phyloP scores from a whole-genome alignment of 2,888 invertebrate species.

The Drosophila neotestacea region DNA sequence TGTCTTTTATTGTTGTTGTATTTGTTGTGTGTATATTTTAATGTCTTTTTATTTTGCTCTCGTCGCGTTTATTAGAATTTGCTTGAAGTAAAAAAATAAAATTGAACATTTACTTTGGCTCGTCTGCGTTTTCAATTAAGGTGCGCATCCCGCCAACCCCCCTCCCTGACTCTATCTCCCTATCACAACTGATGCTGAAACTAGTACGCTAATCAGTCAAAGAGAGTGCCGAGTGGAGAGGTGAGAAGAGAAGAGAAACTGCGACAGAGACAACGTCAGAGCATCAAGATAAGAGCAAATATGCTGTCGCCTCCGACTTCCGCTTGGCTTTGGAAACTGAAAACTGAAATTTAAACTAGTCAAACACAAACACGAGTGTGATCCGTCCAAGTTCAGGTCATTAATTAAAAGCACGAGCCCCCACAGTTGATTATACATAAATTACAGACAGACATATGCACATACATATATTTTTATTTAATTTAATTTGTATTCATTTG shows the following conservation, averaged over 20 bases:
- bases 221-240: constrained; percentile 12
- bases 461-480: constrained; percentile 5
- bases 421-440: constrained; percentile 54
- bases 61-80: constrained; percentile 61
- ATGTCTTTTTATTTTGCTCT: constrained; percentile 61
- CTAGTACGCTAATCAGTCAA: constrained; percentile 31
- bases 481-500: constrained; percentile 32
- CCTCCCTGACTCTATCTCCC: neutral
- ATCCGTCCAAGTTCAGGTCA: constrained; percentile 63
- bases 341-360: constrained; percentile 4
- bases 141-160: constrained; percentile 6
- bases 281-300: constrained; percentile 41
- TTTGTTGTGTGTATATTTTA: constrained; percentile 60
- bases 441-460: neutral
- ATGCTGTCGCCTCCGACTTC: constrained; percentile 27
- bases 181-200: neutral
- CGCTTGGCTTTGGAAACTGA: constrained; percentile 41
- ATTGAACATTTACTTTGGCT: constrained; percentile 50
- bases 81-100: constrained; percentile 39
- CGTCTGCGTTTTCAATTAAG: constrained; percentile 72
- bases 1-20: constrained; percentile 11
- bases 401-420: constrained; percentile 77
- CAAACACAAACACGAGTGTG: constrained; percentile 39
- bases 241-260: neutral
- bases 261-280: constrained; percentile 28